Evolutionary conservation across 2,113 vertebrate species (phyloP), one percentile per base, ranked within the genome.

Genomic region (Tauraco erythrolophus): DNA sequence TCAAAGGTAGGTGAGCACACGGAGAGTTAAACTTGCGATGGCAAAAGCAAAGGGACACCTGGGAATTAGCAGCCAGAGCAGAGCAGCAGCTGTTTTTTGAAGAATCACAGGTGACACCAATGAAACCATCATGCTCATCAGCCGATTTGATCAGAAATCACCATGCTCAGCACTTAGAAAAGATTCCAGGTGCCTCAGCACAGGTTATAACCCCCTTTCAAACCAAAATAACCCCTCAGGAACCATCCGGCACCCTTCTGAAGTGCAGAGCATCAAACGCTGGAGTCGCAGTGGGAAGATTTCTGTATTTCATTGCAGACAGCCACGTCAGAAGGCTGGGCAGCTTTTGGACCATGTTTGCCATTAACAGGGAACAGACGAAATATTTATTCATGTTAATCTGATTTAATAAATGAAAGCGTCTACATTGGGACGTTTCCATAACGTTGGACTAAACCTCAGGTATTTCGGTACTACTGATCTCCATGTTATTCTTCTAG

Each of bases 341-440:
- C 22, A 70, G 75, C 37, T 81, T 91, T n/a, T 58, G 15, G 31
- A 78, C 23, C 25, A 89, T 11, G 3, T 51, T 84, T 78, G 8
- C 28, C 46, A 43, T 56, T 88, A 64, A 61, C 0, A 72, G 14
- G 27, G 10, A 31, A 35, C 62, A 87, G 31, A 80, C 37, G 88
- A 79, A 93, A 25, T 71, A 41, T 79, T 95, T 89, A 91, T 93
- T 96, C 11, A 65, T 4, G 2, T 85, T 89, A 51, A 60, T 86
- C 24, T 71, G 13, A 68, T 64, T 7, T 54, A 61, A 37, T 16
- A 65, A 79, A 74, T 64, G 51, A 68, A 54, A 74, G 93, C 33
- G 4, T 9, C 66, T 33, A 61, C 3, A 21, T 0, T 18, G 14
- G 41, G 37, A 79, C 60, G n/a, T 64, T 95, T 86, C 64, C 15